Conservation (phyloP, 2,113 vertebrate species). For the Ammodytes marinus region DNA sequence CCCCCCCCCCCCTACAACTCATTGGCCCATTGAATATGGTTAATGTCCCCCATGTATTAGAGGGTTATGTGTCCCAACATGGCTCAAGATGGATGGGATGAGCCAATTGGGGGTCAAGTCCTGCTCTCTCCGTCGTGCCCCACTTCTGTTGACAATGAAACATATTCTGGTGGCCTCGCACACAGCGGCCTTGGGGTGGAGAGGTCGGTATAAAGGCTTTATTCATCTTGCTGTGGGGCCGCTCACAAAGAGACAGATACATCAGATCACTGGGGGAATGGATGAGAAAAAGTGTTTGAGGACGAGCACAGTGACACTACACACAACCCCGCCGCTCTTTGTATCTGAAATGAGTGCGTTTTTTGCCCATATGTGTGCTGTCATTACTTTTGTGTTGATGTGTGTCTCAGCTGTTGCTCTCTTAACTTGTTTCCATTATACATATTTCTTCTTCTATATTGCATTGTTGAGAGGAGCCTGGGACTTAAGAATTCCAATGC, state of each 20-base stretch:
- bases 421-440: no score
- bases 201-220: slow-evolving; percentile 69
- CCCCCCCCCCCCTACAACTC: background rate
- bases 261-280: slow-evolving; percentile 56
- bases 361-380: background rate
- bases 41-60: slow-evolving; percentile 5
- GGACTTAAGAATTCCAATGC: no score
- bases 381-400: background rate
- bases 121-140: slow-evolving; percentile 43
- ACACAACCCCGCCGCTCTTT: background rate
- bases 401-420: no score
- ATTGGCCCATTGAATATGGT: background rate
- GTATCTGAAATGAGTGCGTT: background rate
- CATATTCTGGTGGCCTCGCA: slow-evolving; percentile 64
- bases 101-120: slow-evolving; percentile 49
- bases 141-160: slow-evolving; percentile 73
- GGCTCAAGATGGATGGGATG: slow-evolving; percentile 34
- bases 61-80: slow-evolving; percentile 4
- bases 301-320: slow-evolving; percentile 26
- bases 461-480: no score
- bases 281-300: slow-evolving; percentile 30
- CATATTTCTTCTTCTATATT: no score
- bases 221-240: slow-evolving; percentile 60
- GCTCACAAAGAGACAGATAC: slow-evolving; percentile 61
- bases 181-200: slow-evolving; percentile 47